These are phyloP conservation scores for Parotocinclus haroldoi DNA, from an alignment of 2,797 vertebrate species.

Conservation along the genomic window DNA sequence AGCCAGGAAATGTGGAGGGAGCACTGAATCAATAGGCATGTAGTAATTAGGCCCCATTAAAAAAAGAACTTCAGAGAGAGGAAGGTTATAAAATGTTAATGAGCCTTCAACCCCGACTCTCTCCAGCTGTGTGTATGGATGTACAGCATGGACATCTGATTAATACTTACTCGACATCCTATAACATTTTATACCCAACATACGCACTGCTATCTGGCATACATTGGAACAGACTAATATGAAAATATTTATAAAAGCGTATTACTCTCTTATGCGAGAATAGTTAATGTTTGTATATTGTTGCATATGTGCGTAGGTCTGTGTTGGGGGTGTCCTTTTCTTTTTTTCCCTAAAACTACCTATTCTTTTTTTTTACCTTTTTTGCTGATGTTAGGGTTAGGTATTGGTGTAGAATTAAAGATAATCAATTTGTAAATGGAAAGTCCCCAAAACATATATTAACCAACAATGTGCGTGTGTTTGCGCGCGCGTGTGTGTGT, in stretches of 20 bases:
- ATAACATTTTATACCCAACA: conserved; percentile 18
- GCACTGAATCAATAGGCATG: conserved; percentile 56
- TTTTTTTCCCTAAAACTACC: too few species aligned
- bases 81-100: conserved; percentile 70
- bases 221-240: too few species aligned
- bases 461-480: neutral
- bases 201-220: neutral
- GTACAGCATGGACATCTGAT: conserved; percentile 25
- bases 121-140: conserved; percentile 51
- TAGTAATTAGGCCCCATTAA: conserved; percentile 73
- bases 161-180: conserved; percentile 29
- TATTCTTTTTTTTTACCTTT: too few species aligned
- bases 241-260: too few species aligned
- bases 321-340: too few species aligned
- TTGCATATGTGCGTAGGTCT: too few species aligned
- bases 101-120: conserved; percentile 61
- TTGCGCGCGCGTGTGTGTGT: conserved; percentile 1
- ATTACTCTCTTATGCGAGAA: too few species aligned
- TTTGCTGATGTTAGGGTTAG: conserved; percentile 10
- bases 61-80: conserved; percentile 65
- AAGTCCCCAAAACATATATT: too few species aligned
- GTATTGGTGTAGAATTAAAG: neutral
- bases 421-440: too few species aligned
- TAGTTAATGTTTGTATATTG: too few species aligned
- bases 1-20: conserved; percentile 49